These are phyloP conservation scores for Oxygymnocypris stewartii DNA, from an alignment of 2,113 vertebrate genomes.

Conservation along the genomic window DNA sequence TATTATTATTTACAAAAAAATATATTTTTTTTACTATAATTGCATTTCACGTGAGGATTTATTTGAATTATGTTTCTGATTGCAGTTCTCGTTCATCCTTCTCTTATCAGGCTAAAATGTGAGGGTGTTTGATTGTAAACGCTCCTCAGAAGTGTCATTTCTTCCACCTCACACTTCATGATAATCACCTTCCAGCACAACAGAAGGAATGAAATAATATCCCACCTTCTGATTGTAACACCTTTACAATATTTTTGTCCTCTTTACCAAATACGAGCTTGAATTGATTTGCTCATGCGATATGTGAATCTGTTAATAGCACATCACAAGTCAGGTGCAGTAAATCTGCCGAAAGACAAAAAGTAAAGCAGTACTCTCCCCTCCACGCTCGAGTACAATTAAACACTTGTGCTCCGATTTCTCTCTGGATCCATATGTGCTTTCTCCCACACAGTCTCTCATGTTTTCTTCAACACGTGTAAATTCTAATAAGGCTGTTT, in stretches of 20 bases:
- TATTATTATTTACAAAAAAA: neutral
- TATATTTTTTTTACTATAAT: neutral
- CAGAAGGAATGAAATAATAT: conserved; percentile 70
- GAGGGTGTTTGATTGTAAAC: conserved; percentile 47
- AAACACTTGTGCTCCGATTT: conserved; percentile 12
- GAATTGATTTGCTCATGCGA: conserved; percentile 23
- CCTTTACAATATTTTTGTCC: conserved; percentile 53
- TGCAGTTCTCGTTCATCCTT: conserved; percentile 47
- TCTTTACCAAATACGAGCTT: conserved; percentile 56
- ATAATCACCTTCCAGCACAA: conserved; percentile 73
- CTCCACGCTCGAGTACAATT: conserved; percentile 31
- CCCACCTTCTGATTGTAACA: conserved; percentile 64
- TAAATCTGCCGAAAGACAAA: conserved; percentile 32
- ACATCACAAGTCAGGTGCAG: conserved; percentile 27
- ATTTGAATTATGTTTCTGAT: conserved; percentile 36
- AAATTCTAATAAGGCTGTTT: conserved; percentile 54
- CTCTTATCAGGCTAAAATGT: neutral
- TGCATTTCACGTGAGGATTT: neutral
- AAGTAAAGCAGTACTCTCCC: conserved; percentile 37
- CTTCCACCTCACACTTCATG: conserved; percentile 73
- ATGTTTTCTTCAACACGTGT: conserved; percentile 47
- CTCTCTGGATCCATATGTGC: conserved; percentile 51
- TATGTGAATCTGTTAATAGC: conserved; percentile 45
- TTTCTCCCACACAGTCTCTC: conserved; percentile 47
- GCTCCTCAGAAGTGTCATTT: conserved; percentile 49